phyloP scores from a whole-genome alignment of 2,888 invertebrate genomes.

The Seladonia tumulorum region DNA sequence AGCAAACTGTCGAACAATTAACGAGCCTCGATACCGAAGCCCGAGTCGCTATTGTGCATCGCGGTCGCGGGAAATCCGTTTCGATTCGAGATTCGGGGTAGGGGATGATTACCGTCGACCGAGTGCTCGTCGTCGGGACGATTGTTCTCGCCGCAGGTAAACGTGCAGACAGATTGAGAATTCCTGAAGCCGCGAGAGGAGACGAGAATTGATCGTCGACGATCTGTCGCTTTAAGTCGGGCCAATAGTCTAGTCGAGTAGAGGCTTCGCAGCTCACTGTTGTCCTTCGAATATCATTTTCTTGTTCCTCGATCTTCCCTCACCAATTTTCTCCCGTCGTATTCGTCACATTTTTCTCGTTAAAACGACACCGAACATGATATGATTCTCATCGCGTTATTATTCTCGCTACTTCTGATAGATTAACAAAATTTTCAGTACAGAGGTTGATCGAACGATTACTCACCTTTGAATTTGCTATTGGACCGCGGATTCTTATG shows the following conservation, averaged over 20 bases:
- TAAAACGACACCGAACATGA: background rate
- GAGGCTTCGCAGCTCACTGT: background rate
- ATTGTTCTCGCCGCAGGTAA: background rate
- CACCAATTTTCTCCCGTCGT: background rate
- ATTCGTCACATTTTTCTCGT: background rate
- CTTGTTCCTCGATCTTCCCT: background rate
- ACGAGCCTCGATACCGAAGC: background rate
- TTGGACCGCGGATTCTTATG: too few relatives aligned
- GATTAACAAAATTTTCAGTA: too few relatives aligned
- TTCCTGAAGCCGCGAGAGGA: constrained; percentile 2
- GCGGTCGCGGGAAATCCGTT: background rate
- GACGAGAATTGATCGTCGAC: constrained; percentile 30
- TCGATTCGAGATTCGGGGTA: background rate
- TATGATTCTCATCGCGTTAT: background rate
- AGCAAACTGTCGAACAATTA: constrained; percentile 2
- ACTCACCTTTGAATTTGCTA: too few relatives aligned
- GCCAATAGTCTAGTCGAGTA: background rate
- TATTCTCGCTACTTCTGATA: too few relatives aligned
- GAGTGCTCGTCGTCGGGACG: background rate
- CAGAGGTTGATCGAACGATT: too few relatives aligned
- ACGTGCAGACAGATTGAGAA: constrained; percentile 8
- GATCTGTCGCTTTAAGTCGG: constrained; percentile 10
- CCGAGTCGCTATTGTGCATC: background rate
- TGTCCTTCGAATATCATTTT: background rate
- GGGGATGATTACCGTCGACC: constrained; percentile 2